Conservation (phyloP, 1,140 invertebrate species). For the Vanessa atalanta region DNA sequence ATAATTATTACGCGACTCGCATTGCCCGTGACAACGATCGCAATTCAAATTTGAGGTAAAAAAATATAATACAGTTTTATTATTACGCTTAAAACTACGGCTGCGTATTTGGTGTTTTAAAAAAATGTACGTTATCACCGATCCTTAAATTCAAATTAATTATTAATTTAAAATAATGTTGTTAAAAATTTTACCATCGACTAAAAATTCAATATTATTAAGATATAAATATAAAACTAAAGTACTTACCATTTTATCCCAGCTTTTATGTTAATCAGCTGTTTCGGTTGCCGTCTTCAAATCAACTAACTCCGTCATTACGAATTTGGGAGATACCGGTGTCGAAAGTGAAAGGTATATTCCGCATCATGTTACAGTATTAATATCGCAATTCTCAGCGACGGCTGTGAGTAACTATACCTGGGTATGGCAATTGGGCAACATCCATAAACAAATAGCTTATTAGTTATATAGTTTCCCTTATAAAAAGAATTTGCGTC, state of each 20-base stretch:
- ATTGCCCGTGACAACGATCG: too few relatives aligned
- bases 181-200: slow-evolving; percentile 12
- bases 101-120: too few relatives aligned
- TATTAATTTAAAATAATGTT: slow-evolving; percentile 7
- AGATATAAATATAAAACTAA: slow-evolving; percentile 8
- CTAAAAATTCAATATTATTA: too few relatives aligned
- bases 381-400: slow-evolving; percentile 51
- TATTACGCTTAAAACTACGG: too few relatives aligned
- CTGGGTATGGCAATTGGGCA: slow-evolving; percentile 13
- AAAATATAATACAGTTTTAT: too few relatives aligned
- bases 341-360: slow-evolving; percentile 63
- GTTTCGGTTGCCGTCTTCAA: slow-evolving; percentile 20
- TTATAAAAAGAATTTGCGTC: too few relatives aligned
- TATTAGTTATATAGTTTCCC: too few relatives aligned
- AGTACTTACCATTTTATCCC: slow-evolving; percentile 35
- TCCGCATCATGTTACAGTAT: slow-evolving; percentile 44
- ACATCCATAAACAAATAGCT: not conserved
- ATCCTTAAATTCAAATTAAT: not conserved
- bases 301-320: slow-evolving; percentile 31
- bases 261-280: not conserved
- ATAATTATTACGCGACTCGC: too few relatives aligned
- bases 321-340: slow-evolving; percentile 45
- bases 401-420: slow-evolving; percentile 10
- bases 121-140: too few relatives aligned
- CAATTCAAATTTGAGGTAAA: too few relatives aligned